Evolutionary conservation across 2,888 invertebrate species (phyloP).

Genomic region (Globia sparganii): DNA sequence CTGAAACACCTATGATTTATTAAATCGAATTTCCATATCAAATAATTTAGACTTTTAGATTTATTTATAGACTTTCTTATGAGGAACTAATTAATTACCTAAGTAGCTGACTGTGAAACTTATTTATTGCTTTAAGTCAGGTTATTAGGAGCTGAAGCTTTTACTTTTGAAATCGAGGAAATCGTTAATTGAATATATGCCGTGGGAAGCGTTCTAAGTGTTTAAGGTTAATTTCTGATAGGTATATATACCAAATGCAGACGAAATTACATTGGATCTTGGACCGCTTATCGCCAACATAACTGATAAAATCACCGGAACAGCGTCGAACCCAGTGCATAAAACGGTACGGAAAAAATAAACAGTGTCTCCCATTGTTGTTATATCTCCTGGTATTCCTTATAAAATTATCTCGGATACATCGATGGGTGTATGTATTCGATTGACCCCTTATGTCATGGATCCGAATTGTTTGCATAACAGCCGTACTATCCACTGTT

Average conservation of each 20-base stretch:
- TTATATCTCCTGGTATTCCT: conserved; percentile 24
- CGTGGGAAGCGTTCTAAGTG: conserved; percentile 20
- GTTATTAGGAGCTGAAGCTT: conserved; percentile 45
- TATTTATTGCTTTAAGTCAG: conserved; percentile 29
- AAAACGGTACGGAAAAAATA: conserved; percentile 4
- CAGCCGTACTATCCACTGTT: conserved; percentile 37
- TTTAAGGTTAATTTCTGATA: conserved; percentile 30
- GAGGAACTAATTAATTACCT: conserved; percentile 51
- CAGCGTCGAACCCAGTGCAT: not conserved
- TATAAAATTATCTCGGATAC: conserved; percentile 28
- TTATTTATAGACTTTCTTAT: conserved; percentile 46
- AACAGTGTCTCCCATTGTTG: conserved; percentile 45
- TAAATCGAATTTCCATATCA: conserved; percentile 25
- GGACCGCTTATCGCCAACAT: not conserved
- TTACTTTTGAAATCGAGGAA: conserved; percentile 60
- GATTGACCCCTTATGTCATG: conserved; percentile 55
- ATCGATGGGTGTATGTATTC: conserved; percentile 12
- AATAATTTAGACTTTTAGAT: conserved; percentile 27
- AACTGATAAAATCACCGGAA: not conserved
- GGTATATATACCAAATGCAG: not conserved
- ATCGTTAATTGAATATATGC: conserved; percentile 39
- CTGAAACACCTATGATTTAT: conserved; percentile 19
- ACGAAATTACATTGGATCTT: not conserved
- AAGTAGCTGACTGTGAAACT: conserved; percentile 37
- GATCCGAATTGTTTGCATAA: conserved; percentile 50